phyloP scores from a whole-genome alignment of 2,888 invertebrate genomes.

The Hemicrepidius hirtus region DNA sequence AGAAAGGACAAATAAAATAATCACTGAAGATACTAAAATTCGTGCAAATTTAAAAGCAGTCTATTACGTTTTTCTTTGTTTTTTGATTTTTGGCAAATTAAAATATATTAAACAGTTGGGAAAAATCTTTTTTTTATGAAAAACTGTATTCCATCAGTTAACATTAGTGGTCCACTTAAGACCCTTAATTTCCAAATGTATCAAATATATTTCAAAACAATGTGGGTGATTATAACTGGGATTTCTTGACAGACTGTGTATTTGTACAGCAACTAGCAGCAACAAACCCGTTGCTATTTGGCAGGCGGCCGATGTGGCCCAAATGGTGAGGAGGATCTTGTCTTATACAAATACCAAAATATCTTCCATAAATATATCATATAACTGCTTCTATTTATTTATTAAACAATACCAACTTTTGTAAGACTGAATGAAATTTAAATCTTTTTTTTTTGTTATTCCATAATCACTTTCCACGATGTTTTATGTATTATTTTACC shows the following conservation, averaged over 20 bases:
- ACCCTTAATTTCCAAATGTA: constrained; percentile 39
- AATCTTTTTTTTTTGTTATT: neutral
- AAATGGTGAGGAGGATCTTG: constrained; percentile 57
- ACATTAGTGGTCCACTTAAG: constrained; percentile 24
- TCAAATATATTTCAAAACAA: constrained; percentile 49
- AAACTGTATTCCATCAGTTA: constrained; percentile 17
- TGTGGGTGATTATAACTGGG: constrained; percentile 60
- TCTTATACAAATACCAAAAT: constrained; percentile 61
- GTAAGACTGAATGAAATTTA: constrained; percentile 43
- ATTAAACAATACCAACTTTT: constrained; percentile 58
- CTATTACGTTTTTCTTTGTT: no score
- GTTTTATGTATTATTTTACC: no score
- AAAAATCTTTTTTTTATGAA: no score
- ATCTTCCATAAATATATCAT: constrained; percentile 60
- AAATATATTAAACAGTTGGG: no score
- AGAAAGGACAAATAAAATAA: no score
- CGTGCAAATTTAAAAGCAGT: no score
- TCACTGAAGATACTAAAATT: no score
- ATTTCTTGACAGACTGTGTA: constrained; percentile 66
- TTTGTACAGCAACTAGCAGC: constrained; percentile 65
- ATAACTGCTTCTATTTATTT: constrained; percentile 60
- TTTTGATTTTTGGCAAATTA: no score
- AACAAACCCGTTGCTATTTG: constrained; percentile 64
- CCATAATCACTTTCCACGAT: no score
- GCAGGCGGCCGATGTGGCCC: constrained; percentile 60